These are phyloP conservation scores for Pandion haliaetus DNA, from an alignment of 2,113 vertebrate species.

Conservation along the genomic window DNA sequence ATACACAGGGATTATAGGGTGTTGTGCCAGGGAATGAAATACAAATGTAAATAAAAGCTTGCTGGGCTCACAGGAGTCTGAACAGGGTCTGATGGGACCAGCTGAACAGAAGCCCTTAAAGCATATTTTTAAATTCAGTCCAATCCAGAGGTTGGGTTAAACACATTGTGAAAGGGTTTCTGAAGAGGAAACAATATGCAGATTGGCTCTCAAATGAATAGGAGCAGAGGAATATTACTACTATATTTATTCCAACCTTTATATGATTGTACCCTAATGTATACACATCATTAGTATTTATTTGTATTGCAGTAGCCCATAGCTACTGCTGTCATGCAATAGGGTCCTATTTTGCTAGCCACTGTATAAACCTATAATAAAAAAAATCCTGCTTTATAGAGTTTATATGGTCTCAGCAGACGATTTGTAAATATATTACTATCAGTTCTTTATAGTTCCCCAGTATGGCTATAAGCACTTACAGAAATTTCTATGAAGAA, in stretches of 20 bases:
- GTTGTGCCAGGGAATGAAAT: not conserved
- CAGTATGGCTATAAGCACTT: not conserved
- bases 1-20: not conserved
- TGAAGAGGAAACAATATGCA: not conserved
- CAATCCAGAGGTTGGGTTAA: not conserved
- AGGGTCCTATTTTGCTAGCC: not conserved
- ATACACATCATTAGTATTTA: constrained; percentile 12
- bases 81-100: not conserved
- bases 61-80: not conserved
- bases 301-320: not conserved
- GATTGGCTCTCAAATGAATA: not conserved
- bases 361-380: not conserved
- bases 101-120: not conserved
- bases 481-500: not conserved
- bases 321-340: not conserved
- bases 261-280: not conserved
- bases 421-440: constrained; percentile 7
- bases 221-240: not conserved
- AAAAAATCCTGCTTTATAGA: not conserved
- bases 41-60: not conserved
- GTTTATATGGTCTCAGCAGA: not conserved
- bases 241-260: not conserved
- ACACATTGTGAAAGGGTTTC: not conserved
- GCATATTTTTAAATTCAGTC: not conserved
- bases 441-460: not conserved